Base-by-base conservation (phyloP, 2,888 invertebrate species). In the Archips xylosteana region DNA sequence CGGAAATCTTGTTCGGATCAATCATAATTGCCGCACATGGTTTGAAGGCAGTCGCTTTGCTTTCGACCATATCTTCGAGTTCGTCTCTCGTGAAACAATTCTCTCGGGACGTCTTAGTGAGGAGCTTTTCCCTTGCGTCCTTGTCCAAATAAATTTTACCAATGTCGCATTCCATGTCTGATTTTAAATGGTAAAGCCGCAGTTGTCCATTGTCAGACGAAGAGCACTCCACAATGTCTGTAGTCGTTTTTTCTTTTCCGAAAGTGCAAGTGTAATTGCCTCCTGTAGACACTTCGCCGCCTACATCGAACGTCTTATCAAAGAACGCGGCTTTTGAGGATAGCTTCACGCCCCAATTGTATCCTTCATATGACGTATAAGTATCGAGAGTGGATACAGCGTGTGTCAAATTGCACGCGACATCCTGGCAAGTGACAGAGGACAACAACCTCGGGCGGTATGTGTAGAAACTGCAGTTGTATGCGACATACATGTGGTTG, bases 281-380 rank as follows among this genome's bases (percentile, higher is more conserved):
- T 6, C 57, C 34, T 23, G 57, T 59, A 0, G 57, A 59, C 2
- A 59, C 32, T 59, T 59, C 57, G 2, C 57, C 57, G 32, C 57
- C 57, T 23, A 59, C 13, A 4, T 59, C 57, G 9, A 59, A 59
- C 8, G n/a, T n/a, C 13, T 10, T 59, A 4, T 59, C 57, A 10
- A 32, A 59, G 4, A 32, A 2, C 2, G 54, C 15, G 23, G 34
- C 23, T 13, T 59, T 59, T 10, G 57, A 32, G 34, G 34, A 23
- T 10, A 59, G 32, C 57, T 59, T 59, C 32, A 34, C 57, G 4
- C 57, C 57, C 57, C 57, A 59, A 12, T 59, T 59, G 57, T 59
- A 59, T 0, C 57, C 57, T 34, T 59, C 57, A 3, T 32, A 8
- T 2, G 57, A 59, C 9, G 32, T 32, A n/a, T 59, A 59, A 12